Conservation (phyloP, 2,113 vertebrate species). For the Bucco capensis region DNA sequence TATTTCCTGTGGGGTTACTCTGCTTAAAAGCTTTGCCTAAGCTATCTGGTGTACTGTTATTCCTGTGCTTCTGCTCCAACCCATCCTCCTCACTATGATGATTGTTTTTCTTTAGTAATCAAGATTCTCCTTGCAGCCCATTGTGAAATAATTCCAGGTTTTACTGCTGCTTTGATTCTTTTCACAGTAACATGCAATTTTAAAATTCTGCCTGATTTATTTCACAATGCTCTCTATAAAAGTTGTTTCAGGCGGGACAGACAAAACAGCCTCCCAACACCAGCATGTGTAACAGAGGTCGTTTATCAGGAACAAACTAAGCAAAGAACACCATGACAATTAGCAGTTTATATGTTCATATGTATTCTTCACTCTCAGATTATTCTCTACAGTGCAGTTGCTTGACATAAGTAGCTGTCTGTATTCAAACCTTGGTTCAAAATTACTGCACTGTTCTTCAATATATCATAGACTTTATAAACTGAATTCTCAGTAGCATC, state of each 20-base stretch:
- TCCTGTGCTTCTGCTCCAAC: background rate
- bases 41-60: background rate
- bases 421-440: background rate
- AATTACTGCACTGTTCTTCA: background rate
- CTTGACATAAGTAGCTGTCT: background rate
- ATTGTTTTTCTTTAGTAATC: conserved; percentile 23
- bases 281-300: background rate
- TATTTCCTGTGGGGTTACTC: background rate
- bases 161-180: conserved; percentile 39
- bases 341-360: background rate
- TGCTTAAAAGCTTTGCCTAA: background rate
- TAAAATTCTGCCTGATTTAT: conserved; percentile 8
- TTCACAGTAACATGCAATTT: conserved; percentile 11
- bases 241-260: background rate
- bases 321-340: background rate
- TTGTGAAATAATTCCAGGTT: conserved; percentile 29
- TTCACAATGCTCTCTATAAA: background rate
- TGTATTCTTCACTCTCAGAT: background rate
- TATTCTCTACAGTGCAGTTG: background rate
- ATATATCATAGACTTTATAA: background rate
- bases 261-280: background rate
- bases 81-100: background rate
- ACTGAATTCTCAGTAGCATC: background rate
- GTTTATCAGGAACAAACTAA: background rate
- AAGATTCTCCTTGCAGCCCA: conserved; percentile 2